Evolutionary conservation across 2,888 invertebrate species (phyloP), one percentile per base, ranked within the genome.

Genomic region (Acrocyrtus sp.): DNA sequence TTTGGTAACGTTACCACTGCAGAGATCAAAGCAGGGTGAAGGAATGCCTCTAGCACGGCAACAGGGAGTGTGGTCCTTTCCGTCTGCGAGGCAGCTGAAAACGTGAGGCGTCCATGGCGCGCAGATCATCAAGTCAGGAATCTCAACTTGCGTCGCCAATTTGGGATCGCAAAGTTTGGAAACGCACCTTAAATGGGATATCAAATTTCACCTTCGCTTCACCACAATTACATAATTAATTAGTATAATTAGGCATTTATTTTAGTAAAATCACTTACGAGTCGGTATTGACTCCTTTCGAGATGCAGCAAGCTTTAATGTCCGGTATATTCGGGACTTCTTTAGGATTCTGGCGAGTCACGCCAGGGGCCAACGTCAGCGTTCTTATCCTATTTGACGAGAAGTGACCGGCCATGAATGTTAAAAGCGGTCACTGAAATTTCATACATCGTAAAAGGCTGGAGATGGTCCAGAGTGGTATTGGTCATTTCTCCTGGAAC

Each of bases 81-180:
- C 90, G 79, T 93, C 92, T 48, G 92, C 90, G 70, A 94, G 86
- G 82, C 94, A 94, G 10, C 89, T 88, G 83, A 94, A 93, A 0
- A 93, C 92, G 27, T 90, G 89, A 3, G 90, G 89, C 0, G 93
- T 92, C 93, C 93, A 94, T 0, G 94, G 94, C 0, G 94, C 94
- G 84, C 94, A 94, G 47, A 94, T 93, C 92, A 94, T 93, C 83
- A 94, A 86, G 83, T 94, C 93, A 50, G 93, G 92, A 76, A 91
- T 89, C 86, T 90, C 88, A 80, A 89, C 86, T 82, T 78, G 84
- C 82, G 82, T 86, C 81, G 83, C 84, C 80, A 83, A 82, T 27
- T 88, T 88, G 0, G 93, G 93, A 83, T 93, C 92, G 82, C 94
- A 94, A 79, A 94, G 87, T 82, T 91, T 92, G 82, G 90, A 89